Evolutionary conservation across 2,888 invertebrate species (phyloP).

Genomic region (Xanthorhoe spadicearia): DNA sequence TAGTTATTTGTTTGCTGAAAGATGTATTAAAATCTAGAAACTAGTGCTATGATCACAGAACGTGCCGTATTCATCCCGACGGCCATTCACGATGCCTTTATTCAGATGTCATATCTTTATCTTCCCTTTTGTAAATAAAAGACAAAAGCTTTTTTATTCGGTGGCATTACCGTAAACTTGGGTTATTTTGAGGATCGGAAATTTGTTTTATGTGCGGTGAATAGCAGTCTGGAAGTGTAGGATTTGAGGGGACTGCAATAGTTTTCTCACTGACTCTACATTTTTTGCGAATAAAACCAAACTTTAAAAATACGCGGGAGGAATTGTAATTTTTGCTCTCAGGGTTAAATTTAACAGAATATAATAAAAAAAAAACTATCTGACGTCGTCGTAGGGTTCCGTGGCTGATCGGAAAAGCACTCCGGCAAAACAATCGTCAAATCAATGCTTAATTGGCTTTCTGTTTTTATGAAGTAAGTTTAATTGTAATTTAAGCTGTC

Average conservation of each 20-base stretch:
- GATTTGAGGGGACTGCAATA: constrained; percentile 6
- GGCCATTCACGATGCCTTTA: constrained; percentile 51
- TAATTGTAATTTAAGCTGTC: no score
- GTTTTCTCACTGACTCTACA: background rate
- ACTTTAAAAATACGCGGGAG: no score
- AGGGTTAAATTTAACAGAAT: no score
- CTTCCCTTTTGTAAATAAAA: constrained; percentile 60
- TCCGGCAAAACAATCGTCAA: no score
- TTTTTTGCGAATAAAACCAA: background rate
- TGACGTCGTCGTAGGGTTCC: no score
- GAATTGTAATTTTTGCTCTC: no score
- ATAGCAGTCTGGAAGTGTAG: constrained; percentile 6
- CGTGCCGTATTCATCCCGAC: constrained; percentile 48
- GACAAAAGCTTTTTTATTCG: constrained; percentile 53
- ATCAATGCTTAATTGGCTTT: no score
- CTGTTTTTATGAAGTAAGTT: no score
- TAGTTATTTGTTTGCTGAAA: no score
- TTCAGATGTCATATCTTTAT: constrained; percentile 60
- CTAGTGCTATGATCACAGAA: background rate
- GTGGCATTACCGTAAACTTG: constrained; percentile 37
- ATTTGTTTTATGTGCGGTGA: constrained; percentile 41
- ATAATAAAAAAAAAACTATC: no score
- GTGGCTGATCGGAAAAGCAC: no score
- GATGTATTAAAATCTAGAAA: no score
- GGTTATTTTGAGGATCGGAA: constrained; percentile 38